Evolutionary conservation across 2,888 invertebrate genomes (phyloP), one percentile per base, ranked within the genome.

Genomic region (Syrista parreyssii): DNA sequence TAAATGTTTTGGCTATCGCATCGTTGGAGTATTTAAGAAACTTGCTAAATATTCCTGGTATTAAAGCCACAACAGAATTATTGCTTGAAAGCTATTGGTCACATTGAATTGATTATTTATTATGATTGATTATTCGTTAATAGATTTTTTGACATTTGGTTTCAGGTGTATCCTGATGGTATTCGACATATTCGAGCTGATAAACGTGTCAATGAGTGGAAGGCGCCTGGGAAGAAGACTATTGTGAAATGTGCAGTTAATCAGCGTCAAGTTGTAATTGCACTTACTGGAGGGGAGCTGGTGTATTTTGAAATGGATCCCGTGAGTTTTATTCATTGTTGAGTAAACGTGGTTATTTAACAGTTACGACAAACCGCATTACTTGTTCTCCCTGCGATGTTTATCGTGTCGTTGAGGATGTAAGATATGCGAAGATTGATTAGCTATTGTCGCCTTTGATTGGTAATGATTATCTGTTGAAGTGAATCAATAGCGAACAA

Each of bases 241-340:
- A 99, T 99, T 79, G 97, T 98, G 0, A 98, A 98, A 91, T 99
- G 99, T 92, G 99, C 99, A 0, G 98, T 99, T 31, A 99, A 99
- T 92, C 98, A 98, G 91, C 94, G 99, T 80, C 99, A 99, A 93
- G 99, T 99, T 40, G 99, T 99, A 0, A 99, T 99, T 82, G 99
- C 99, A 1, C 93, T 99, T 73, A 97, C 98, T 68, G 99, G 99
- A 4, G 98, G 99, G 68, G 99, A 99, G 93, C 93, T 99, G 80
- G 98, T 99, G 72, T 99, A 99, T 93, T 99, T 99, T 91, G 99
- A 99, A 93, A 98, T 99, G 98, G 99, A 99, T 92, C 96, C 98
- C 84, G 98, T 98, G 94, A 95, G 96, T 93, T 91, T 77, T 75
- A 15, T 76, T 36, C 15, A 12, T 32, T 31, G n/a, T 36, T 12